Percentiles rank a stretch among this genome's conserved stretches.
These are phyloP conservation scores for Psilopsiagon aurifrons DNA, from an alignment of 2,113 vertebrate species.

Conservation along the genomic window DNA sequence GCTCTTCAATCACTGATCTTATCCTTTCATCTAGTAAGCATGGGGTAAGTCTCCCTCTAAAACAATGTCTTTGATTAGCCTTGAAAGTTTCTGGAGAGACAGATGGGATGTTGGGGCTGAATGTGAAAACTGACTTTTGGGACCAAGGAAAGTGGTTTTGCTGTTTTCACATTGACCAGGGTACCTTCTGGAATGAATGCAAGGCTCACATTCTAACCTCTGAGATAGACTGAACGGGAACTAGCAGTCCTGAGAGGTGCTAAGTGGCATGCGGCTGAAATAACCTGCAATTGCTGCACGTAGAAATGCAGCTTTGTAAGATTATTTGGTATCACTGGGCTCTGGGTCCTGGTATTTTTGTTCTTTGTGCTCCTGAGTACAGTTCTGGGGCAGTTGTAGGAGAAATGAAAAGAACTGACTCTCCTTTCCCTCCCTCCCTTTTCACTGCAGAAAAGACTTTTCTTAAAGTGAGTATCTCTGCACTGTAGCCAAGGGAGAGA, in stretches of 20 bases:
- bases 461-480: not conserved
- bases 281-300: not conserved
- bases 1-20: not conserved
- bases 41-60: not conserved
- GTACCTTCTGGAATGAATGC: not conserved
- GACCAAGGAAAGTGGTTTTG: not conserved
- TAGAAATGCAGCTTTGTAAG: not conserved
- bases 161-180: not conserved
- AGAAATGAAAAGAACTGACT: not conserved
- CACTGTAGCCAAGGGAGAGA: not conserved
- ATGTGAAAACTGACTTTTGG: not conserved
- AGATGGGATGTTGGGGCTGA: not conserved
- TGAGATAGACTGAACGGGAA: not conserved
- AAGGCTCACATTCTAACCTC: not conserved
- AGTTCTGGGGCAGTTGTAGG: not conserved
- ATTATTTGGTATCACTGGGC: not conserved
- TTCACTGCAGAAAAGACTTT: not conserved
- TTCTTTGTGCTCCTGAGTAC: not conserved
- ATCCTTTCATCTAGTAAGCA: conserved; percentile 24
- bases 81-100: not conserved
- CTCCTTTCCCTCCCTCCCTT: not conserved
- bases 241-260: not conserved
- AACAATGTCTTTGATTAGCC: conserved; percentile 31
- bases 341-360: not conserved
- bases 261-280: not conserved